Base-by-base conservation (phyloP, 2,888 invertebrate genomes). In the Pseudoips prasinana region DNA sequence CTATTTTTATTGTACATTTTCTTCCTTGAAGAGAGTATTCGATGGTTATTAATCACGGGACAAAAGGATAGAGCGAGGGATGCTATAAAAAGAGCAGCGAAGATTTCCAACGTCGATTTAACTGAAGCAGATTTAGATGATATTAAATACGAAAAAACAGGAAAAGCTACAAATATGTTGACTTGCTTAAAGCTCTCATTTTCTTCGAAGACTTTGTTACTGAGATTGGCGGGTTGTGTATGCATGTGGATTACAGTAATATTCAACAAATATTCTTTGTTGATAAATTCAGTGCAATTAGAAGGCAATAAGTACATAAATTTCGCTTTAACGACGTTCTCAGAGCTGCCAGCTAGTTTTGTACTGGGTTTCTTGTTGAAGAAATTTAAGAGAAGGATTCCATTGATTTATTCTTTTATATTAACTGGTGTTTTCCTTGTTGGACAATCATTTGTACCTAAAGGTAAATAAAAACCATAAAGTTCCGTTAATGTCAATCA, bases 261-360 rank as follows among this genome's bases (percentile, higher is more conserved):
- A 0, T 65, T 65, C 24, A 91, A 90, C 36, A 92, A 92, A 39
- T 92, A 91, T 25, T 89, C 92, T 41, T 91, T 92, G 59, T 92
- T 64, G 3, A 77, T 94, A 10, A 94, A 93, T 65, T 91, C 94
- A 0, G 92, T 93, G 0, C 85, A 91, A 0, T 73, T 95, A 29
- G 90, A 91, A 28, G 93, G 94, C 1, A 91, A 94, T 67, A 92
- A 92, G 58, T 94, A 94, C 63, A 59, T 92, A 2, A 94, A 94
- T 67, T 94, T 94, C 61, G 91, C 92, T 10, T 60, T 91, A 32
- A 90, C 91, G 7, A 75, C 89, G 0, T 53, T 90, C 6, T 81
- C 90, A 8, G 92, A 76, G 57, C 76, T 92, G 27, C 92, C 92
- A 1, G 91, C 90, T 0, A 90, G 90, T 54, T 62, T 90, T 22